Conservation (phyloP, 2,797 vertebrate genomes). For the Pipistrellus pipistrellus region DNA sequence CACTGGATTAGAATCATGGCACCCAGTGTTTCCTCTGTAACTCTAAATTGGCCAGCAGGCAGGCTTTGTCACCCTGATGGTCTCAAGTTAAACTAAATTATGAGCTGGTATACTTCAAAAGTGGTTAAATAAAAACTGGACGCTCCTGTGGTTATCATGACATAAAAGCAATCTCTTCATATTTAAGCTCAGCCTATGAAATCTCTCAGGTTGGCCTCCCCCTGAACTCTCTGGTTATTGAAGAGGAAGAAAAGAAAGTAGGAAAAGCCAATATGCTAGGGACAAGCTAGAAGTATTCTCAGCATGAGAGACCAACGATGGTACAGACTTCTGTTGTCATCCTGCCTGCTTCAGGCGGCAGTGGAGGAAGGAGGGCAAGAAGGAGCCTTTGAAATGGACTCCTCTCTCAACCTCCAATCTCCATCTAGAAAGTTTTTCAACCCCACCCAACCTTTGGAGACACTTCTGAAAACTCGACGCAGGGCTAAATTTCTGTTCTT, state of each 20-base stretch:
- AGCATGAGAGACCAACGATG: neutral
- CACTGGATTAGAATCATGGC: constrained; percentile 17
- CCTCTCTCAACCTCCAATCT: neutral
- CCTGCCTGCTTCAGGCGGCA: neutral
- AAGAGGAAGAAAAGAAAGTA: neutral
- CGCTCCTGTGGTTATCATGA: neutral
- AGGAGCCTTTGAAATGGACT: neutral
- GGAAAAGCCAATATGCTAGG: neutral
- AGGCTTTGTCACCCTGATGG: constrained; percentile 5
- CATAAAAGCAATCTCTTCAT: constrained; percentile 49
- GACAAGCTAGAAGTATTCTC: constrained; percentile 3
- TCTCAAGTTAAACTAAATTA: constrained; percentile 45
- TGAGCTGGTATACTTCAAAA: constrained; percentile 56
- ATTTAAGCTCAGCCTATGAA: constrained; percentile 11
- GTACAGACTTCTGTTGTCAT: neutral
- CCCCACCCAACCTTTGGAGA: neutral
- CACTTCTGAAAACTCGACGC: neutral
- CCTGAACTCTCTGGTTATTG: neutral
- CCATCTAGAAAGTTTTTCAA: neutral
- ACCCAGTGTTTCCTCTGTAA: constrained; percentile 16
- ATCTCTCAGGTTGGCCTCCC: neutral
- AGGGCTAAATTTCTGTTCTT: neutral
- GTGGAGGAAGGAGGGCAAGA: neutral
- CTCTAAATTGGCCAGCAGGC: constrained; percentile 2
- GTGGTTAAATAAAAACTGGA: neutral